These are phyloP conservation scores for Sialis fuliginosa DNA, from an alignment of 2,888 invertebrate genomes.

Conservation along the genomic window DNA sequence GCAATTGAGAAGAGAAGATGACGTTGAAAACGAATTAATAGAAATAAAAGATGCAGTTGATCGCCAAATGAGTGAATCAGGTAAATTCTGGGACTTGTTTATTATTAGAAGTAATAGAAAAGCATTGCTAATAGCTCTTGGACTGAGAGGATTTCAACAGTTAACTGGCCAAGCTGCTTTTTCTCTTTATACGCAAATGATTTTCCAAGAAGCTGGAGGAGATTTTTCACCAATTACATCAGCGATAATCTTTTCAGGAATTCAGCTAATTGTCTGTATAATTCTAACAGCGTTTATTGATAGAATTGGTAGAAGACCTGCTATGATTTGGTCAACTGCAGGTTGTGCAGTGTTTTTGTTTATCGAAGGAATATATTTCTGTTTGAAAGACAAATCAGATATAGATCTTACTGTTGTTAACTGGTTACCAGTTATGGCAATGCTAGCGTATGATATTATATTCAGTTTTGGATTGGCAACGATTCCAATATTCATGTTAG, in stretches of 20 bases:
- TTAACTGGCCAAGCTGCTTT: conserved; percentile 1
- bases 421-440: conserved; percentile 1
- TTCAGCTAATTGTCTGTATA: conserved; percentile 17
- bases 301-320: conserved; percentile 20
- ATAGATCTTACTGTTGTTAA: not conserved
- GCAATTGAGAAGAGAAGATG: conserved; percentile 2
- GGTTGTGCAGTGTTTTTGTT: not conserved
- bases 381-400: not conserved
- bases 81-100: conserved; percentile 4
- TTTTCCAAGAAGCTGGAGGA: conserved; percentile 12
- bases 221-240: conserved; percentile 11
- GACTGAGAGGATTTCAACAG: conserved; percentile 3
- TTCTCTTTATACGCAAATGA: conserved; percentile 7
- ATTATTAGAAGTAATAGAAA: conserved; percentile 3
- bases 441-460: not conserved
- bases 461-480: not conserved
- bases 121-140: conserved; percentile 2
- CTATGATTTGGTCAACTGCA: conserved; percentile 19
- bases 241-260: conserved; percentile 21
- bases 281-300: conserved; percentile 6
- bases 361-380: conserved; percentile 1
- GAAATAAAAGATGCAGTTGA: conserved; percentile 2
- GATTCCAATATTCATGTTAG: not conserved
- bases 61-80: conserved; percentile 3
- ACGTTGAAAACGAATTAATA: conserved; percentile 3